phyloP scores from a whole-genome alignment of 2,888 invertebrate genomes.

The Lepidochitona cinerea region DNA sequence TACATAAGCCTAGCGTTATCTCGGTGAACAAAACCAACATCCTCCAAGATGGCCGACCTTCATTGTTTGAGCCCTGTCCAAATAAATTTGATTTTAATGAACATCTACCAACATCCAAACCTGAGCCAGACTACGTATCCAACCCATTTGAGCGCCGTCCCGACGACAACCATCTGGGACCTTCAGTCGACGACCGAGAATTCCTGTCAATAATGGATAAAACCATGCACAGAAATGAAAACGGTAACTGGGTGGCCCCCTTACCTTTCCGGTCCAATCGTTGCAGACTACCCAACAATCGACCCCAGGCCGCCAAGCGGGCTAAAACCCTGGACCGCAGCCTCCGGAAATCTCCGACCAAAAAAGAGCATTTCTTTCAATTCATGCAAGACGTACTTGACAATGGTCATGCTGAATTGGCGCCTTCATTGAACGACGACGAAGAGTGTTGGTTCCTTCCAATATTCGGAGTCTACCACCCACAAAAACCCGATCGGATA shows the following conservation, averaged over 20 bases:
- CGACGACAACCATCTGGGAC: slow-evolving; percentile 14
- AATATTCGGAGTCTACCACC: too few relatives aligned
- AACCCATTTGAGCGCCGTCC: slow-evolving; percentile 1
- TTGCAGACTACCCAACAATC: slow-evolving; percentile 16
- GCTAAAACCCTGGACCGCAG: background rate
- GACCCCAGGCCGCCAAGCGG: slow-evolving; percentile 2
- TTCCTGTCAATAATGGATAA: slow-evolving; percentile 15
- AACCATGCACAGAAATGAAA: background rate
- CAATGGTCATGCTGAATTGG: too few relatives aligned
- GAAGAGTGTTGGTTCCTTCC: too few relatives aligned
- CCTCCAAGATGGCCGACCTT: slow-evolving; percentile 10
- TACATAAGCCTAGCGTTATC: slow-evolving; percentile 13
- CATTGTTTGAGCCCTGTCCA: slow-evolving; percentile 25
- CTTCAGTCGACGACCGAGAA: slow-evolving; percentile 15
- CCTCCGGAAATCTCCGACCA: too few relatives aligned
- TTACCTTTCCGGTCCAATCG: slow-evolving; percentile 15
- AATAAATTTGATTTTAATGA: slow-evolving; percentile 17
- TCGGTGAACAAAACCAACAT: slow-evolving; percentile 19
- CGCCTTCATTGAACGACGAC: too few relatives aligned
- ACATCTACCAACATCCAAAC: background rate
- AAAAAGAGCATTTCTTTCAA: too few relatives aligned
- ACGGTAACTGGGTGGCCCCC: slow-evolving; percentile 19
- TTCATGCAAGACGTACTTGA: too few relatives aligned
- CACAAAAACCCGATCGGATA: too few relatives aligned
- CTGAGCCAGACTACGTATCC: background rate